Percentiles rank a stretch among this genome's conserved stretches.
phyloP scores from a whole-genome alignment of 2,113 vertebrate genomes.

The Chloropsis hardwickii region DNA sequence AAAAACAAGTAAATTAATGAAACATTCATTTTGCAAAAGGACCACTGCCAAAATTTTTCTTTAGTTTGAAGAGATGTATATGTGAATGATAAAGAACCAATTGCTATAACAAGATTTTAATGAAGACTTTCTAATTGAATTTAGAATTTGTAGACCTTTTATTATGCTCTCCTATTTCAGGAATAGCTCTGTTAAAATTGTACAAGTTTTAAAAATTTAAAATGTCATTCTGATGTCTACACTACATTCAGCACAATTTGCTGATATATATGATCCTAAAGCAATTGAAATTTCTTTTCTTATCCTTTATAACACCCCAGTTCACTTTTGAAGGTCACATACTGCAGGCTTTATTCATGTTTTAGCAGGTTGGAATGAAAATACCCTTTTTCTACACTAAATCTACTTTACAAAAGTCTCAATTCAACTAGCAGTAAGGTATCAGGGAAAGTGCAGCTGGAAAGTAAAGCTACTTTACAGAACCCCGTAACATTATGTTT shows the following conservation, averaged over 20 bases:
- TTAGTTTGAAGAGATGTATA: background rate
- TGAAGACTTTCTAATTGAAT: background rate
- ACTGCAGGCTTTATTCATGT: background rate
- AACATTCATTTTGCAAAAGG: background rate
- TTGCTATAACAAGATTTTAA: background rate
- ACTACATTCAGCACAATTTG: background rate
- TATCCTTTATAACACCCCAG: background rate
- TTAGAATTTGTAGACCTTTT: background rate
- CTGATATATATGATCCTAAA: background rate
- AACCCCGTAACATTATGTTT: background rate
- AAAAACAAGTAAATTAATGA: constrained; percentile 31
- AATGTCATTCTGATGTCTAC: background rate
- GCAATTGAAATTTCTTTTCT: background rate
- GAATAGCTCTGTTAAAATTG: background rate
- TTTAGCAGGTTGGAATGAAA: background rate
- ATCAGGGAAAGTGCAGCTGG: background rate
- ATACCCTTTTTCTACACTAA: background rate
- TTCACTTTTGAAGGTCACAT: background rate
- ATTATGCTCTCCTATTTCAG: background rate
- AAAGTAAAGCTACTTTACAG: background rate
- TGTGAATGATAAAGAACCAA: background rate
- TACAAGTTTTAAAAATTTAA: background rate
- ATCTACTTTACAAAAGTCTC: background rate
- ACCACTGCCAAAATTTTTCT: background rate
- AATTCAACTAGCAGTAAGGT: background rate